Conservation (phyloP, 2,113 vertebrate genomes). For the Scatophagus argus region DNA sequence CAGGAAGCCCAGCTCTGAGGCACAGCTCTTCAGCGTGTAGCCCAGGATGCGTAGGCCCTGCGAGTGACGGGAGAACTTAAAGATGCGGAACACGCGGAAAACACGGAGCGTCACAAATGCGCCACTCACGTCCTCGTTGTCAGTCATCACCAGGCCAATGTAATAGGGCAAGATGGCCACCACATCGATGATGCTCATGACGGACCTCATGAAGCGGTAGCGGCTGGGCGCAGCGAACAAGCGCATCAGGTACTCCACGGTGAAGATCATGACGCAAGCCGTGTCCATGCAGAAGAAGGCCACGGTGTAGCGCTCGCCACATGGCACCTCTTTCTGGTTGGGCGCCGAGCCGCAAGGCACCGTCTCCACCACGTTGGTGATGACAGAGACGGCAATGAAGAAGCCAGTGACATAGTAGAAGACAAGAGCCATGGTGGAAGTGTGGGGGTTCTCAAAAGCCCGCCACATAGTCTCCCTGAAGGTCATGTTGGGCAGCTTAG, state of each 20-base stretch:
- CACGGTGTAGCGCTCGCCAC: constrained; percentile 94
- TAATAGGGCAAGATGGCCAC: constrained; percentile 99
- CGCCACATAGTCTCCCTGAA: constrained; percentile 98
- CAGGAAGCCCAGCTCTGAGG: constrained; percentile 97
- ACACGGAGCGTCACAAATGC: constrained; percentile 97
- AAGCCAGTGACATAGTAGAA: constrained; percentile 99
- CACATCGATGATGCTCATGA: constrained; percentile 99
- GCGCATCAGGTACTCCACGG: constrained; percentile 96
- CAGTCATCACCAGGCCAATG: constrained; percentile 98
- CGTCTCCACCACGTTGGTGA: constrained; percentile 98
- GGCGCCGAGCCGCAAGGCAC: constrained; percentile 91
- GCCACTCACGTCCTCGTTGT: constrained; percentile 98
- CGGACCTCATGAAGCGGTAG: constrained; percentile 95
- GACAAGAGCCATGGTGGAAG: constrained; percentile 98
- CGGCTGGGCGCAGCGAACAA: constrained; percentile 96
- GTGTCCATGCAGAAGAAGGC: constrained; percentile 99
- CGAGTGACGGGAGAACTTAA: constrained; percentile 99
- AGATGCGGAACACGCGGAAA: constrained; percentile 98
- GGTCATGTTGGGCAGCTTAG: constrained; percentile 93
- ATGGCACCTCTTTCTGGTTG: constrained; percentile 94
- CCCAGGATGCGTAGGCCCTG: constrained; percentile 98
- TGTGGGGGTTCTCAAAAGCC: constrained; percentile 99
- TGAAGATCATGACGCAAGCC: constrained; percentile 99
- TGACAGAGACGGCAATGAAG: constrained; percentile 98
- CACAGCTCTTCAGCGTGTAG: constrained; percentile 99